Conservation (phyloP, 1,140 invertebrate genomes). For the Sitophilus oryzae region DNA sequence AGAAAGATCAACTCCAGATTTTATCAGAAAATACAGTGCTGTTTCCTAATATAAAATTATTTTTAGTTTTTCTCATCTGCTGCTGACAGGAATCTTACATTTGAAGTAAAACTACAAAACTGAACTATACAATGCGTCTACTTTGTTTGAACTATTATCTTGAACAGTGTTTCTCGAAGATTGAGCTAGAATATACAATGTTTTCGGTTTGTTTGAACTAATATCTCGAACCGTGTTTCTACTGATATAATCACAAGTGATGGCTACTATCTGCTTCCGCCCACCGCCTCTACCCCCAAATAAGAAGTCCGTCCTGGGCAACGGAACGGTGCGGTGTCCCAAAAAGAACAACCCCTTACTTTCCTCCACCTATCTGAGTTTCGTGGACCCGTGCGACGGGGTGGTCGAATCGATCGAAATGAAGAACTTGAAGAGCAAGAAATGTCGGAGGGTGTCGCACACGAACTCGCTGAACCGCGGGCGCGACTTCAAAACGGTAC, state of each 20-base stretch:
- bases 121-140: no score
- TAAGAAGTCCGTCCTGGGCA: constrained; percentile 33
- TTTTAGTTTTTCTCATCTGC: no score
- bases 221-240: background rate
- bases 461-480: constrained; percentile 36
- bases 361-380: constrained; percentile 43
- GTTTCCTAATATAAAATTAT: no score
- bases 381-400: constrained; percentile 41
- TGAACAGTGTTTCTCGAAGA: no score
- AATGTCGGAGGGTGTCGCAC: constrained; percentile 31
- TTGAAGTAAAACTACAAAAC: no score
- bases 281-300: constrained; percentile 43
- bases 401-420: constrained; percentile 24
- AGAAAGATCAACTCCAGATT: no score
- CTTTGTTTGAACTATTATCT: no score
- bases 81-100: no score
- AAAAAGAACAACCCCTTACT: constrained; percentile 29
- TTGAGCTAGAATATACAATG: no score
- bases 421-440: constrained; percentile 21
- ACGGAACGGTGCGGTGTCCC: constrained; percentile 1
- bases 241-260: constrained; percentile 16
- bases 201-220: no score
- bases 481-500: constrained; percentile 23
- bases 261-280: constrained; percentile 44
- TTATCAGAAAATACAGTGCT: no score